These are phyloP conservation scores for Drosophila kokeensis DNA, from an alignment of 2,888 invertebrate species.

Conservation along the genomic window DNA sequence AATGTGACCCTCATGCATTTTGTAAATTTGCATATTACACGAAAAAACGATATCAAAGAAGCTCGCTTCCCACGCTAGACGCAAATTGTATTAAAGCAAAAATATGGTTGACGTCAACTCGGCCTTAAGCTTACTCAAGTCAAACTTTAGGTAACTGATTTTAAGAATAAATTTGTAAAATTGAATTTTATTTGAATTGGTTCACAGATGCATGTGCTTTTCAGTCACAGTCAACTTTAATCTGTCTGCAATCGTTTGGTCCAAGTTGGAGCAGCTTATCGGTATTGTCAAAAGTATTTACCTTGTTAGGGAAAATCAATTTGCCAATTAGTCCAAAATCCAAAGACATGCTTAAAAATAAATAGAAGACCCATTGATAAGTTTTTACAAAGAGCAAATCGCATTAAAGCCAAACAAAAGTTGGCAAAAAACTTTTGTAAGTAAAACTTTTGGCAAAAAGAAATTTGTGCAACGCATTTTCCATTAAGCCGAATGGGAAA, in stretches of 20 bases:
- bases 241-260: not conserved
- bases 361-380: conserved; percentile 29
- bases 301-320: not conserved
- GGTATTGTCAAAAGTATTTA: not conserved
- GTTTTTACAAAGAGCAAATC: conserved; percentile 18
- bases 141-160: not conserved
- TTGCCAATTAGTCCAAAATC: conserved; percentile 17
- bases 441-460: conserved; percentile 34
- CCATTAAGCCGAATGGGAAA: conserved; percentile 45
- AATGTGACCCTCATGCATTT: conserved; percentile 37
- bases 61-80: not conserved
- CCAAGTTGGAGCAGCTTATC: not conserved
- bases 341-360: not conserved
- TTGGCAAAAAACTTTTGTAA: conserved; percentile 36
- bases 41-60: conserved; percentile 21
- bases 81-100: not conserved
- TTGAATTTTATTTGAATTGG: not conserved
- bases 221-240: not conserved
- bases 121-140: not conserved
- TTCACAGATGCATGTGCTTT: not conserved
- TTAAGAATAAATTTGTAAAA: not conserved
- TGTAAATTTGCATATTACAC: conserved; percentile 39
- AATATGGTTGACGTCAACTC: not conserved
- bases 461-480: conserved; percentile 54
- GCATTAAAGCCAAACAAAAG: conserved; percentile 52